Percentiles rank a stretch among this genome's conserved stretches.
These are phyloP conservation scores for Stenolophus ochropezus DNA, from an alignment of 2,888 invertebrate genomes.

Conservation along the genomic window DNA sequence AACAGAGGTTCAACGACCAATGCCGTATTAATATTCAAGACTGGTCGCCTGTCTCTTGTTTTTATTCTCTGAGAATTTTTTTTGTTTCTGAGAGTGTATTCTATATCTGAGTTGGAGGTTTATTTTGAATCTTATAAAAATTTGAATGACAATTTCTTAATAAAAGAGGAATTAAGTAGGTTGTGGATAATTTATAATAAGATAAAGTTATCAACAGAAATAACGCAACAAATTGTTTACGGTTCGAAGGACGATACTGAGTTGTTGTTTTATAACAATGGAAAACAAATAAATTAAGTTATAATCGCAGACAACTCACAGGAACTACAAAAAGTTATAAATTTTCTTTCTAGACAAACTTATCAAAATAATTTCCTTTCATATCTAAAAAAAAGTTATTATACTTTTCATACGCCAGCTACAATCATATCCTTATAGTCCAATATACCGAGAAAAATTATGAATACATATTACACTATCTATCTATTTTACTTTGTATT, in stretches of 20 bases:
- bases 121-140: conserved; percentile 22
- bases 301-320: neutral
- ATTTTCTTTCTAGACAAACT: neutral
- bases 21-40: conserved; percentile 60
- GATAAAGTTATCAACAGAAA: conserved; percentile 31
- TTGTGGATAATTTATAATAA: conserved; percentile 8
- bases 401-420: too few relatives aligned
- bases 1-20: conserved; percentile 59
- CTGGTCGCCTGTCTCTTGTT: conserved; percentile 57
- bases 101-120: conserved; percentile 49
- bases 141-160: neutral
- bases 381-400: too few relatives aligned
- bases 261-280: neutral
- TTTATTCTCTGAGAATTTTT: conserved; percentile 58
- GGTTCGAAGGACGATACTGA: conserved; percentile 1
- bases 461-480: too few relatives aligned
- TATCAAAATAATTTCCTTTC: neutral
- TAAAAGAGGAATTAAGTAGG: conserved; percentile 15
- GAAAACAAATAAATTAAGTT: conserved; percentile 22
- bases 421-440: too few relatives aligned
- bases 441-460: too few relatives aligned
- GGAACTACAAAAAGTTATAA: neutral
- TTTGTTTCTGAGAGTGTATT: conserved; percentile 52
- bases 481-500: too few relatives aligned
- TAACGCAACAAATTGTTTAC: conserved; percentile 22